Evolutionary conservation across 2,113 vertebrate species (phyloP).

Genomic region (Brachypodius melanocephalos): DNA sequence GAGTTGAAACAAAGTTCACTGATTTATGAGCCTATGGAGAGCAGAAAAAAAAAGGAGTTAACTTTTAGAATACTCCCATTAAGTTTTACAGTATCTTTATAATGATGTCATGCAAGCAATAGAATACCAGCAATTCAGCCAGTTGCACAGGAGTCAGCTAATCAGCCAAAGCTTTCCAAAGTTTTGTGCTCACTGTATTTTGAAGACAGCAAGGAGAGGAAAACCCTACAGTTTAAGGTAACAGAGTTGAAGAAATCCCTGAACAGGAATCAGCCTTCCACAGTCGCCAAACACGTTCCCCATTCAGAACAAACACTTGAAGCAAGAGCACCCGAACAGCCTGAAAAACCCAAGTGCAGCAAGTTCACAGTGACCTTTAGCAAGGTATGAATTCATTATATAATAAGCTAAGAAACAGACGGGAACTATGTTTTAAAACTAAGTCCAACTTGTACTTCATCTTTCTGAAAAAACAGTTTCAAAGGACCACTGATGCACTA

Average conservation of each 20-base stretch:
- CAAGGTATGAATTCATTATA: neutral
- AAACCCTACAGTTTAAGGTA: neutral
- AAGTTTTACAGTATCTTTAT: neutral
- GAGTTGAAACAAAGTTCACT: conserved; percentile 93
- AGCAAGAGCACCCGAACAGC: neutral
- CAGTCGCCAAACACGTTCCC: neutral
- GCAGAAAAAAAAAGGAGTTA: neutral
- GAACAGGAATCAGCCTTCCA: neutral
- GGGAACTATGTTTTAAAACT: neutral
- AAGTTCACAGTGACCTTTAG: neutral
- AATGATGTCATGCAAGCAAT: neutral
- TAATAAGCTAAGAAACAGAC: neutral
- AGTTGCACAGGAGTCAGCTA: neutral
- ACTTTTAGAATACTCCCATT: neutral
- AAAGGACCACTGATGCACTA: neutral
- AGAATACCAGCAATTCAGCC: neutral
- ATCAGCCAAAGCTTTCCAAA: neutral
- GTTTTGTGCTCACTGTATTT: neutral
- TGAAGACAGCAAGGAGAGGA: neutral
- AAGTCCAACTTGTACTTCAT: neutral
- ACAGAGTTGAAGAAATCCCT: neutral
- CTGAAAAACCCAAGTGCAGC: fast-evolving
- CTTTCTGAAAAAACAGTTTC: neutral
- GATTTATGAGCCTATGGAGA: conserved; percentile 87
- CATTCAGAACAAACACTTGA: neutral